Evolutionary conservation across 2,797 vertebrate genomes (phyloP), one percentile per base, ranked within the genome.

Genomic region (Glyptemys insculpta): DNA sequence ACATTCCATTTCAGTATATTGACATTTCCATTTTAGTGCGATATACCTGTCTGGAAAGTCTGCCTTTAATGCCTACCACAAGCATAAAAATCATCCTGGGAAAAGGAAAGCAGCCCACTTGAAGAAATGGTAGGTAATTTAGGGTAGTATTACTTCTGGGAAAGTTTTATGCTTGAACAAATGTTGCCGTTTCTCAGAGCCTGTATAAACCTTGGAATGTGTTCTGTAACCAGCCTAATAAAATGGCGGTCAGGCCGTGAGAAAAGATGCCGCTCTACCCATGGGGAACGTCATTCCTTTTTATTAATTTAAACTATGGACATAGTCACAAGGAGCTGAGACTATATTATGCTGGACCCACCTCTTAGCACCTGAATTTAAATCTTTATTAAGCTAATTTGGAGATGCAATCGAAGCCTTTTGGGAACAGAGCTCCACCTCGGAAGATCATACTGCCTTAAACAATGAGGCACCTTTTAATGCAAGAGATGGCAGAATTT

Each of bases 21-120:
- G 81, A 91, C 41, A 84, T 95, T 97, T 96, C 91, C 82, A 91
- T 97, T 96, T 96, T 95, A 94, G 91, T 96, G 86, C 15, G 9
- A 19, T 96, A 4, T 94, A 86, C 81, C 82, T 97, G 76, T 93
- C 82, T 88, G 82, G 14, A 76, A 78, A 96, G 57, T 54, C 83
- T 92, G 59, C 86, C 68, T 86, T 92, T 88, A 96, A 85, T 91
- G 50, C 27, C 34, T 31, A 81, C 52, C 81, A 79, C 0, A 1
- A 97, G 89, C 83, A 89, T 94, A 90, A 94, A 96, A 96, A 94
- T 96, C 85, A 88, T 57, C 86, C 81, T 89, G 74, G 82, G 81
- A 83, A 89, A 91, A 95, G 85, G 80, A 90, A 91, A 97, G 87
- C 52, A 87, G 18, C 87, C 31, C 80, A 62, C 74, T 87, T 82